phyloP scores from a whole-genome alignment of 2,797 vertebrate genomes.

The Glyptemys insculpta region DNA sequence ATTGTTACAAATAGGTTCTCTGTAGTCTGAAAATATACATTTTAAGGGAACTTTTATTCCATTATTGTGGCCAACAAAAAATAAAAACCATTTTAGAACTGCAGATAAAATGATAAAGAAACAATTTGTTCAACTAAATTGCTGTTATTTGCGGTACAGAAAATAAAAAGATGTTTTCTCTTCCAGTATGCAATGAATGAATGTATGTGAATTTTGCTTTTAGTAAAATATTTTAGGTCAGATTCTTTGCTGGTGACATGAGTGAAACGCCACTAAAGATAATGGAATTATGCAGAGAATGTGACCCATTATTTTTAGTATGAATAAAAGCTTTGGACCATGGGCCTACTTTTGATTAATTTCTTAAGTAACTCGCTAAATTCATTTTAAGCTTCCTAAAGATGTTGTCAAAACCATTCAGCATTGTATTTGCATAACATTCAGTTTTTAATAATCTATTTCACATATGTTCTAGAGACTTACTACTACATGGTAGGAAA shows the following conservation, averaged over 20 bases:
- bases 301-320: not conserved
- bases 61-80: conserved; percentile 14
- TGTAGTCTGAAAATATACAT: not conserved
- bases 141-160: conserved; percentile 13
- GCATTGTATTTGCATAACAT: not conserved
- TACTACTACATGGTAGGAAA: not conserved
- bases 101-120: not conserved
- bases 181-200: not conserved
- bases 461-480: accelerated
- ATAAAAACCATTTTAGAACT: not conserved
- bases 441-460: not conserved
- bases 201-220: not conserved
- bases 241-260: not conserved
- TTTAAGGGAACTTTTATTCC: not conserved
- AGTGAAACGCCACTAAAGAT: not conserved
- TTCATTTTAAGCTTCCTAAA: conserved; percentile 7
- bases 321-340: conserved; percentile 8
- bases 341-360: conserved; percentile 20
- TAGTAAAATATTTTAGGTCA: not conserved
- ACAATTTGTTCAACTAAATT: not conserved
- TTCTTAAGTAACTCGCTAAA: conserved; percentile 9
- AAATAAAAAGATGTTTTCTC: conserved; percentile 2
- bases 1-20: not conserved
- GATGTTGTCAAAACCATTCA: conserved; percentile 6
- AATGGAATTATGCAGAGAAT: not conserved